Evolutionary conservation across 2,888 invertebrate species (phyloP), one percentile per base, ranked within the genome.

Genomic region (Timandra comae): DNA sequence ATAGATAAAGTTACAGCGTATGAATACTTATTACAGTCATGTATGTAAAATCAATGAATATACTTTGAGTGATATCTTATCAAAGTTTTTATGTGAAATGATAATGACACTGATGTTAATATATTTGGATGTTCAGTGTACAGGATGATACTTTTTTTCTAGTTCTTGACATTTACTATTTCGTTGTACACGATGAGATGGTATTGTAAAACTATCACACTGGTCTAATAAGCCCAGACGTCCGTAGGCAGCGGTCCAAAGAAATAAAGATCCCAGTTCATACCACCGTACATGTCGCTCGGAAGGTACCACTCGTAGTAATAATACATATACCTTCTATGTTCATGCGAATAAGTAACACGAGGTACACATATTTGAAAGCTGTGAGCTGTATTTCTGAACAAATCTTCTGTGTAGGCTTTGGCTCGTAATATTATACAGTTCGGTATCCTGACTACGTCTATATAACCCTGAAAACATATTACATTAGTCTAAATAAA

Each of bases 291-390:
- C 4, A 33, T 0, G n/a, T 65, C 52, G 0, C 7, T 1, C 1
- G 75, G 70, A 7, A 70, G 30, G 27, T 70, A 73, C 70, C 70
- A 74, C 33, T 76, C 76, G 36, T 67, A 78, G 28, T 62, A 76
- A 33, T 41, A 62, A 27, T 72, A 67, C 37, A 60, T 65, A 20
- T 20, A 60, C 11, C 71, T 49, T 1, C 28, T 40, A 11, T 57
- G 46, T 1, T 63, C 38, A 35, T 73, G 68, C 9, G 64, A 65
- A 29, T 62, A 62, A 0, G 52, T 38, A 8, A 78, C 67, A 1
- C 77, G 62, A 0, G 72, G 70, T 0, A 77, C 72, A 30, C 79
- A 79, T 0, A 79, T 42, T 40, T 75, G 75, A 39, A 77, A 76
- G 8, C 52, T 52, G 38, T 54, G 74, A 0, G 69, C 35, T 0